Evolutionary conservation across 2,888 invertebrate genomes (phyloP), one percentile per base, ranked within the genome.

Genomic region (Cerceris ruficornis): DNA sequence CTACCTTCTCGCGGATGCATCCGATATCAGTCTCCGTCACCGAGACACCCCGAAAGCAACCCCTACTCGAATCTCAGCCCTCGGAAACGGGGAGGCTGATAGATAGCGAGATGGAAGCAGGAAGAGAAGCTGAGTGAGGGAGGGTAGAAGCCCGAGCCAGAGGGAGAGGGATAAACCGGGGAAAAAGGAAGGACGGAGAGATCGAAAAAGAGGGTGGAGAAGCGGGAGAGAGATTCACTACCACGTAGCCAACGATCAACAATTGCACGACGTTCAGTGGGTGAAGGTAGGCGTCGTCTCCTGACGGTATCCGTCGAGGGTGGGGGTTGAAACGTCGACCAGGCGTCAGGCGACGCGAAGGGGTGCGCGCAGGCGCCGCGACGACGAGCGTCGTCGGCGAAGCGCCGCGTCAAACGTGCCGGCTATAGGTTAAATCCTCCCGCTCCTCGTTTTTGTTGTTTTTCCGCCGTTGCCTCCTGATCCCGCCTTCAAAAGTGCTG

Each of bases 381-480:
- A 82, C 82, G 88, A 82, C 86, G 87, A 82, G 82, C 83, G 80
- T 80, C 88, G 88, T 75, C 86, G 85, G 73, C 86, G 86, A 86
- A 86, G 85, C 86, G 85, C 86, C 88, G 87, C 90, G 83, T 92
- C 92, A 92, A 92, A 92, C 91, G 90, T 92, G 90, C 88, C 89
- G 88, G 90, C 92, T 92, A 92, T 92, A 92, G 92, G 92, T 92
- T 92, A 92, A 92, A 92, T 92, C 92, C 91, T 91, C 88, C 87
- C 87, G 82, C 86, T 87, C 78, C 83, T 85, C 86, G 88, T 90
- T 91, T 91, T 91, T 90, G 88, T 91, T 89, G 90, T 91, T 91
- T 91, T 91, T 90, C 90, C 89, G 89, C 86, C 88, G 88, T 87
- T 92, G 92, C 90, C 91, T 91, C 92, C 92, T 92, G 92, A 92